Conservation (phyloP, 1,140 invertebrate species). For the Trichoplusia ni region DNA sequence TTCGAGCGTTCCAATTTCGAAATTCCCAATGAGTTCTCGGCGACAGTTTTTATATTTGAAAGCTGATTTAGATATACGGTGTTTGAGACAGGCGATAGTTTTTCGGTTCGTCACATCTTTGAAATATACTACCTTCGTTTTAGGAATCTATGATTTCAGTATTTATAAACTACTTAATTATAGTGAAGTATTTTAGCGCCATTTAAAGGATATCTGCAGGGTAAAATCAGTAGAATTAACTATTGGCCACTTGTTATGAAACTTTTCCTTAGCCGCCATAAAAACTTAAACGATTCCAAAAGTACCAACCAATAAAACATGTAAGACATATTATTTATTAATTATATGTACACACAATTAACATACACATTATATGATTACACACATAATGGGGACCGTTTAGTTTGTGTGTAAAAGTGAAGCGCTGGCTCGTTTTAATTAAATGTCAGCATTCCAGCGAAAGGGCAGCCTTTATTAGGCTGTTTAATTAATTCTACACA, state of each 20-base stretch:
- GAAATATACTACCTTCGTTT: too few species aligned
- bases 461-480: slow-evolving; percentile 51
- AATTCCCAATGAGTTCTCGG: slow-evolving; percentile 23
- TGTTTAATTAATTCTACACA: slow-evolving; percentile 44
- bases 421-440: slow-evolving; percentile 50
- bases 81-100: not conserved
- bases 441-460: slow-evolving; percentile 62
- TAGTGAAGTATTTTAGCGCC: too few species aligned
- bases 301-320: not conserved
- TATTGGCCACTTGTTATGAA: too few species aligned
- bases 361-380: slow-evolving; percentile 37
- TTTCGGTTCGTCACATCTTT: too few species aligned
- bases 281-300: not conserved
- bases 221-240: too few species aligned
- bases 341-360: not conserved
- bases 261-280: too few species aligned
- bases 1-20: slow-evolving; percentile 30
- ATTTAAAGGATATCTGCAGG: too few species aligned
- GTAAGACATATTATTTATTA: slow-evolving; percentile 2
- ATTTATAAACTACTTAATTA: too few species aligned
- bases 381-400: slow-evolving; percentile 42
- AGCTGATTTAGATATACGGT: slow-evolving; percentile 10
- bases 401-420: slow-evolving; percentile 44
- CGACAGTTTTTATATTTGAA: slow-evolving; percentile 15
- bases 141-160: too few species aligned